Evolutionary conservation across 2,113 vertebrate species (phyloP).

Genomic region (Lathamus discolor): DNA sequence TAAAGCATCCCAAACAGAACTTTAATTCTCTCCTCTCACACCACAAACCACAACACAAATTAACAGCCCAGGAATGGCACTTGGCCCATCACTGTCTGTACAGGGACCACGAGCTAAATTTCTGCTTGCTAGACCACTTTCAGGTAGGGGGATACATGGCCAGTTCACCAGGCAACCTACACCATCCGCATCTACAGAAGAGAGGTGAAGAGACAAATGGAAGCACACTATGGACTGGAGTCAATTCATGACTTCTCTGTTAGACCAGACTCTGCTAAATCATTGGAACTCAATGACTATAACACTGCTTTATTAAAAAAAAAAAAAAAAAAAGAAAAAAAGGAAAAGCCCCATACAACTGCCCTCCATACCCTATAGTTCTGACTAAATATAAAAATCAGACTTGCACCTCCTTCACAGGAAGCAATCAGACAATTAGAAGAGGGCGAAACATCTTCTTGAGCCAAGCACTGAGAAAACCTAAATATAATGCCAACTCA

Average conservation of each 20-base stretch:
- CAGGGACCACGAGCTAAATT: not conserved
- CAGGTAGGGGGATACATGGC: not conserved
- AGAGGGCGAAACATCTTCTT: not conserved
- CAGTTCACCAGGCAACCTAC: not conserved
- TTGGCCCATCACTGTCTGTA: fast-evolving
- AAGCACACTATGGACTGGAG: fast-evolving
- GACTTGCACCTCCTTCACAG: not conserved
- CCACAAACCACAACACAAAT: not conserved
- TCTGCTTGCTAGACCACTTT: not conserved
- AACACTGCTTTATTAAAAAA: not conserved
- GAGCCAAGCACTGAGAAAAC: not conserved
- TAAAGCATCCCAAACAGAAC: not conserved
- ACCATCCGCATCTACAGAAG: not conserved
- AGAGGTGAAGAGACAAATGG: not conserved
- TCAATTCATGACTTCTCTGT: not conserved
- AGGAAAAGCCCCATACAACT: not conserved
- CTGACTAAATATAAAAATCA: not conserved
- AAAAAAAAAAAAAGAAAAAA: not conserved
- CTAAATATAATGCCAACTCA: not conserved
- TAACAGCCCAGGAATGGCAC: not conserved
- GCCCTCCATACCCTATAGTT: not conserved
- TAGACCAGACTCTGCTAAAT: not conserved
- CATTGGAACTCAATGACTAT: constrained; percentile 13
- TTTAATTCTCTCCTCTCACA: not conserved
- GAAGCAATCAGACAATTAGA: not conserved